Evolutionary conservation across 2,113 vertebrate genomes (phyloP).

Genomic region (Petromus typicus): DNA sequence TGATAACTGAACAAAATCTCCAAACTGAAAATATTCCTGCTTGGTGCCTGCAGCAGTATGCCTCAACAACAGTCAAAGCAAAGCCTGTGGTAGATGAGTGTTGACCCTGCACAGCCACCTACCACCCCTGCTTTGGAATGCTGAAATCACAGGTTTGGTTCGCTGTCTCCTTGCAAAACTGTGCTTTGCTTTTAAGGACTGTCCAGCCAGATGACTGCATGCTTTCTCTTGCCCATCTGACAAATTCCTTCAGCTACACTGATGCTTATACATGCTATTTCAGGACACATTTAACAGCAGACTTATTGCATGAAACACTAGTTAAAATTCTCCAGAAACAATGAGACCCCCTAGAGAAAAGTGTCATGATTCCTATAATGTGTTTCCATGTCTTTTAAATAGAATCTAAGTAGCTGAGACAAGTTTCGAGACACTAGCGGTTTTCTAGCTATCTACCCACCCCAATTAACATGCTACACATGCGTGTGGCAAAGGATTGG

Average conservation of each 20-base stretch:
- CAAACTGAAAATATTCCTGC: neutral
- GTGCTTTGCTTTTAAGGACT: neutral
- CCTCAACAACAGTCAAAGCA: neutral
- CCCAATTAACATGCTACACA: neutral
- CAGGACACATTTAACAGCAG: conserved; percentile 24
- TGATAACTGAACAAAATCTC: conserved; percentile 16
- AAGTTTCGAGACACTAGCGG: conserved; percentile 12
- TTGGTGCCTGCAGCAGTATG: neutral
- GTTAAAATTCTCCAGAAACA: conserved; percentile 56
- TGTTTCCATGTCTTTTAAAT: conserved; percentile 41
- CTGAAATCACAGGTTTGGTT: neutral
- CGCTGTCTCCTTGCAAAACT: conserved; percentile 2
- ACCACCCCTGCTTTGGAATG: neutral
- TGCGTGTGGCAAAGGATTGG: neutral
- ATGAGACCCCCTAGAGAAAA: neutral
- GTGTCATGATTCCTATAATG: conserved; percentile 33
- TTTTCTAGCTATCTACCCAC: conserved; percentile 22
- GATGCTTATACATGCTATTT: neutral
- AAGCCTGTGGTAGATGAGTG: neutral
- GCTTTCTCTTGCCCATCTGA: neutral
- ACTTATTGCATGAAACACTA: conserved; percentile 1
- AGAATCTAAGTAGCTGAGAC: neutral
- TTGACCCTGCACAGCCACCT: neutral
- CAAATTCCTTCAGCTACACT: neutral
- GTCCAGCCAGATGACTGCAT: neutral